Evolutionary conservation across 2,888 invertebrate genomes (phyloP).

Genomic region (Cryptocheilus praepositus): DNA sequence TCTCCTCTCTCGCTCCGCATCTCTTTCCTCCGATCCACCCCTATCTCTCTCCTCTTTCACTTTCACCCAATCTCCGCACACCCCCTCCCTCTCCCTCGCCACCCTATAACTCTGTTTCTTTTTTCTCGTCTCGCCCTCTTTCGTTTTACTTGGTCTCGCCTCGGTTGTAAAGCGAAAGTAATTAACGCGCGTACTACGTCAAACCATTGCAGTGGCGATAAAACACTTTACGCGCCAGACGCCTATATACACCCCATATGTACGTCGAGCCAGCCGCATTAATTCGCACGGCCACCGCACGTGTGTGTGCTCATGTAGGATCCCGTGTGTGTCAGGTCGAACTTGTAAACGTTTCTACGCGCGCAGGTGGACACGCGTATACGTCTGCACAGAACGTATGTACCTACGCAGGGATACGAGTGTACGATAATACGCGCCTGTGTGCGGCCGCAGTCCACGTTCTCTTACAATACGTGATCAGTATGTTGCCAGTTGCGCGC

Average conservation of each 20-base stretch:
- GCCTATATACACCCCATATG: not conserved
- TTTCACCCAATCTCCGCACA: not conserved
- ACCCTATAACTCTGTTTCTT: not conserved
- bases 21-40: no score
- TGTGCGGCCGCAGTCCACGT: no score
- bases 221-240: constrained; percentile 42
- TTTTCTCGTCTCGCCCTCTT: constrained; percentile 2
- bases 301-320: no score
- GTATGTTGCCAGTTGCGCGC: no score
- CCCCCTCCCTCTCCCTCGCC: not conserved
- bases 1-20: not conserved
- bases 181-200: constrained; percentile 43
- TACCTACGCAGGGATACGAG: no score
- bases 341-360: no score
- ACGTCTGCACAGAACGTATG: no score
- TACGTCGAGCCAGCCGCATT: constrained; percentile 15
- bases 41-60: not conserved
- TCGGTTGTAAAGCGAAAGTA: constrained; percentile 47
- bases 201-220: constrained; percentile 27
- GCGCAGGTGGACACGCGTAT: no score
- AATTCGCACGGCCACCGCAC: constrained; percentile 13
- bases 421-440: no score
- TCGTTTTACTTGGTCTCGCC: constrained; percentile 12
- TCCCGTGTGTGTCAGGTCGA: no score
- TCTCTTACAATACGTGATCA: no score